A percentile compares a stretch with the other conserved stretches of the same genome.
Conservation (phyloP, 1,140 invertebrate genomes). For the Hermetia illucens region DNA sequence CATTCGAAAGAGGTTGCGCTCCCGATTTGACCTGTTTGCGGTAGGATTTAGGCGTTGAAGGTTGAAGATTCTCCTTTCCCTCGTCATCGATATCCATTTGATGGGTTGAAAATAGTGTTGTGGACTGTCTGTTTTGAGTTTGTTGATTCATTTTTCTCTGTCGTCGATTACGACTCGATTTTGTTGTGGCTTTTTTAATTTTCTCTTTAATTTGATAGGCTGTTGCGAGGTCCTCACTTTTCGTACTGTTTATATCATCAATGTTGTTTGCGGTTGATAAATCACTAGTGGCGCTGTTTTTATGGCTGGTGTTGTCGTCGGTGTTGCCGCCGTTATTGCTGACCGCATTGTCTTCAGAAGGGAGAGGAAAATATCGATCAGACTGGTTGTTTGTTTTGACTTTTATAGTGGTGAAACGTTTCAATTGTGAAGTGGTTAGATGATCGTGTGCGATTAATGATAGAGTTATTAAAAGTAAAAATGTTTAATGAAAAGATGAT, state of each 20-base stretch:
- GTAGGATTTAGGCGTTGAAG: slow-evolving; percentile 7
- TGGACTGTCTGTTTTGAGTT: no score
- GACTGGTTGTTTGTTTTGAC: no score
- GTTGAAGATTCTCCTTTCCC: slow-evolving; percentile 7
- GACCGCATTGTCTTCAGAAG: slow-evolving; percentile 21
- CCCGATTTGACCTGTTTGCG: slow-evolving; percentile 1
- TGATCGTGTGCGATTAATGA: no score
- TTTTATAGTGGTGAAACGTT: no score
- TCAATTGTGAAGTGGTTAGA: no score
- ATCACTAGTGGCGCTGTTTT: slow-evolving; percentile 27
- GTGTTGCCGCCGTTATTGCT: slow-evolving; percentile 13
- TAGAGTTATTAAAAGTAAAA: no score
- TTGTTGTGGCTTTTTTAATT: slow-evolving; percentile 9
- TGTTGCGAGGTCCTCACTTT: slow-evolving; percentile 17
- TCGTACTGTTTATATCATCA: slow-evolving; percentile 13
- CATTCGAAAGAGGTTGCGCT: slow-evolving; percentile 8
- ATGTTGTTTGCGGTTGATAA: slow-evolving; percentile 22
- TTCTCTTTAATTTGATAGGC: slow-evolving; percentile 2
- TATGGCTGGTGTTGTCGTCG: slow-evolving; percentile 24
- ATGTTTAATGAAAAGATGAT: no score
- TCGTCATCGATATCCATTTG: neutral
- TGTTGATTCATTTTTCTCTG: no score
- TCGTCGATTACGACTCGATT: slow-evolving; percentile 2
- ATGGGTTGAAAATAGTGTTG: no score
- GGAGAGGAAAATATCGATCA: neutral